Evolutionary conservation across 92 coral and sea anemone species (phyloP).

Genomic region (Paramuricea clavata): DNA sequence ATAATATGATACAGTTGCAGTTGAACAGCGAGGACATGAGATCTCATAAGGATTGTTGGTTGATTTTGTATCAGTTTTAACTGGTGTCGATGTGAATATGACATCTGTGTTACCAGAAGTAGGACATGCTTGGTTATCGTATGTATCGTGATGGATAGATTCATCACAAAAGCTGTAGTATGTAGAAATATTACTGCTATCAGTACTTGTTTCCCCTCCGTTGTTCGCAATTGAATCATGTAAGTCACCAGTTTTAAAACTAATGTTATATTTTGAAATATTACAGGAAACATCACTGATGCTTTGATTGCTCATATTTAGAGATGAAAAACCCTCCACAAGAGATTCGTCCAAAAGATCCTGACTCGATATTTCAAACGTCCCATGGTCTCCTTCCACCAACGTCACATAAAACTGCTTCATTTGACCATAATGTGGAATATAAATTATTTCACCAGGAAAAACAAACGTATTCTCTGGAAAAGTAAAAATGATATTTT

Average conservation of each 20-base stretch:
- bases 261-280: constrained; percentile 4
- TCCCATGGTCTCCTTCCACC: constrained; percentile 11
- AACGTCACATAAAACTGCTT: constrained; percentile 71
- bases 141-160: constrained; percentile 15
- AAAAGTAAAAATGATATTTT: not conserved
- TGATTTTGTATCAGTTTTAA: constrained; percentile 4
- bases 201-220: not conserved
- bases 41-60: not conserved
- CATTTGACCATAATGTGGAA: constrained; percentile 84
- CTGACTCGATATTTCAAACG: not conserved
- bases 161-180: constrained; percentile 32
- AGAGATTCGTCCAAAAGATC: not conserved
- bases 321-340: constrained; percentile 22
- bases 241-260: not conserved
- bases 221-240: not conserved
- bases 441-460: constrained; percentile 67
- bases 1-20: constrained; percentile 37
- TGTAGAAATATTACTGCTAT: not conserved
- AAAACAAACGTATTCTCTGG: constrained; percentile 77
- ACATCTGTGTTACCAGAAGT: not conserved
- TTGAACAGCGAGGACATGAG: constrained; percentile 10
- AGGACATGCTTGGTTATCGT: not conserved
- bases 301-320: not conserved
- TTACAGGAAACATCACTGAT: not conserved
- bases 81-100: constrained; percentile 34